Evolutionary conservation across 2,113 vertebrate genomes (phyloP), one percentile per base, ranked within the genome.

Genomic region (Ageneiosus marmoratus): DNA sequence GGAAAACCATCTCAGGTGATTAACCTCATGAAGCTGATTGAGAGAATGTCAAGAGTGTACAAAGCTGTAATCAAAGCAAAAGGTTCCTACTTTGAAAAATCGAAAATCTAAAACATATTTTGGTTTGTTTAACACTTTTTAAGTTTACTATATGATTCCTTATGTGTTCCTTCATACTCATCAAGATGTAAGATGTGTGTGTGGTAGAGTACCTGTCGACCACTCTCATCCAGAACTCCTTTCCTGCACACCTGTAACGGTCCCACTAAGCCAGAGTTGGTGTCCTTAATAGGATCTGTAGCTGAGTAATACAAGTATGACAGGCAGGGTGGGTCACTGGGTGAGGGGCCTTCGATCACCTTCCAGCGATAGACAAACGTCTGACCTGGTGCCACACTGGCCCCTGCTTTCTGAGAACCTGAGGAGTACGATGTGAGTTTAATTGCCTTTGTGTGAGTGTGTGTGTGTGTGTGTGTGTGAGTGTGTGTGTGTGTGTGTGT

Each of bases 271-370:
- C 97, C 98, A 0, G 98, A 94, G 87, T 94, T 97, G 29, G 96
- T 99, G 91, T 99, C 98, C 53, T 77, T 83, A 55, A 92, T 88
- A 0, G 96, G 92, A 37, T 97, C 89, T 0, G 92, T 93, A 56
- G 92, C 96, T 24, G 98, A 99, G 89, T 95, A 99, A 91, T 99
- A 99, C 12, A 98, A 87, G 74, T 97, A 99, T 15, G 97, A 96
- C 87, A 99, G 91, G 74, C 98, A 99, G 0, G 93, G 88, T 0
- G 97, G 91, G 41, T 99, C 97, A 1, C 29, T 93, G 11, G 79
- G 81, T 2, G 95, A 87, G 0, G 98, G 98, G 41, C 97, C 95
- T 79, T 97, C 96, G 63, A 94, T 91, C 60, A 98, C 95, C 2
- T 77, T 93, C 98, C 98, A 99, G 27, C 81, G 92, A 88, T 99